Conservation (phyloP, 2,113 vertebrate species). For the Bubalus kerabau region DNA sequence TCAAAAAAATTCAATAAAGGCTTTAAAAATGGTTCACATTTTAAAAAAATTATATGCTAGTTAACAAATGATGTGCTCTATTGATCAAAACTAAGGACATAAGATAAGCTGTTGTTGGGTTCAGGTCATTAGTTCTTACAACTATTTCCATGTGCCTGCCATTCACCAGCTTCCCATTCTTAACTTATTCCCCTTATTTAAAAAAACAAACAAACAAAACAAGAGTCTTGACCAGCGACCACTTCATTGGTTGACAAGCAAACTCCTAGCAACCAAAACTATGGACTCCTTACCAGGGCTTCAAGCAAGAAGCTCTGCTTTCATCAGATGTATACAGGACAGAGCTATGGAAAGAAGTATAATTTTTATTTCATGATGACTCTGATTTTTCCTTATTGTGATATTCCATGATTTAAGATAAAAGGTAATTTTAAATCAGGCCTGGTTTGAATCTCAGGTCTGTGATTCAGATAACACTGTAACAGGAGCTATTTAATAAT, state of each 20-base stretch:
- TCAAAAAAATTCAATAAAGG: background rate
- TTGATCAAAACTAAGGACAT: background rate
- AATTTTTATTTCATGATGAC: background rate
- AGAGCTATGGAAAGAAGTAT: background rate
- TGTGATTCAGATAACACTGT: background rate
- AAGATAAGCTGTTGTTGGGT: background rate
- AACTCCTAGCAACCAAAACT: background rate
- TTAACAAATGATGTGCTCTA: background rate
- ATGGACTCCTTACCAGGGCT: background rate
- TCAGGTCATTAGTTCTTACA: background rate
- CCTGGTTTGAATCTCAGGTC: background rate
- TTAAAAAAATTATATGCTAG: background rate
- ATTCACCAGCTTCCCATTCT: background rate
- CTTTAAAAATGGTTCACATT: background rate
- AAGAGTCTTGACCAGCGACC: background rate
- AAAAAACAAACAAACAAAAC: background rate
- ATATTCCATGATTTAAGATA: background rate
- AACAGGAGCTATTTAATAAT: background rate
- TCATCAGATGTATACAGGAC: accelerated
- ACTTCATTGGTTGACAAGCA: background rate
- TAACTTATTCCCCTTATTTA: background rate
- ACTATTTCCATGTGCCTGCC: background rate
- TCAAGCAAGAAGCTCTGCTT: background rate
- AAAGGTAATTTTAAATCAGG: background rate
- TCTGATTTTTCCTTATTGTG: background rate